Conservation (phyloP, 2,888 invertebrate genomes). For the Tipula unca region DNA sequence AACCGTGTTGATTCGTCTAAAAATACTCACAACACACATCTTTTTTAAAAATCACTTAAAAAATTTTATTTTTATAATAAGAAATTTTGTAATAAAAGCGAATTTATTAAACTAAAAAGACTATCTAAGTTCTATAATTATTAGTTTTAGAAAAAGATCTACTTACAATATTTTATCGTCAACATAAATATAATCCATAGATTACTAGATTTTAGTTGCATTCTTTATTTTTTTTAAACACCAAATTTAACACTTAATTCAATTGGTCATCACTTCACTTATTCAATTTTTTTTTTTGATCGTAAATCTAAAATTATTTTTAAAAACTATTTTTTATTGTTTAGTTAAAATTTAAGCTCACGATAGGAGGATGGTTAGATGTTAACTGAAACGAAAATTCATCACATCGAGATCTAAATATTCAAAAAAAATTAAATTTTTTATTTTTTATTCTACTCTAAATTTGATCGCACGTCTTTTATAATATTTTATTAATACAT, state of each 20-base stretch:
- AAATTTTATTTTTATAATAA: not conserved
- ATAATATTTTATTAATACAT: not conserved
- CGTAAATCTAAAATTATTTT: not conserved
- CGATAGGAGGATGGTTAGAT: not conserved
- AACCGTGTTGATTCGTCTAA: not conserved
- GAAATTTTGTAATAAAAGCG: not conserved
- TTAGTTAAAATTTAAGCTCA: not conserved
- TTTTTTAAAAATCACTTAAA: not conserved
- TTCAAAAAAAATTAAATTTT: not conserved
- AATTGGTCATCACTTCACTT: not conserved
- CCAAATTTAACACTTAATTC: not conserved
- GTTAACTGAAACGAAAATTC: not conserved
- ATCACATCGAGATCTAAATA: not conserved
- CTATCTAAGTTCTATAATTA: not conserved
- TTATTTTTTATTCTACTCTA: not conserved
- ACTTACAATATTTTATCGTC: not conserved
- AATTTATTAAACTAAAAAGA: not conserved
- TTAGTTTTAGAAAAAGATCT: not conserved
- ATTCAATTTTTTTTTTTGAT: not conserved
- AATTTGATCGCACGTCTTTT: not conserved
- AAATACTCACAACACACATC: not conserved
- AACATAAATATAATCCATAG: not conserved
- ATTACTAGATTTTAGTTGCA: not conserved
- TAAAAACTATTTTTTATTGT: not conserved
- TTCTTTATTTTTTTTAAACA: not conserved